Evolutionary conservation across 1,140 invertebrate genomes (phyloP).

Genomic region (Pseudomyrmex gracilis): DNA sequence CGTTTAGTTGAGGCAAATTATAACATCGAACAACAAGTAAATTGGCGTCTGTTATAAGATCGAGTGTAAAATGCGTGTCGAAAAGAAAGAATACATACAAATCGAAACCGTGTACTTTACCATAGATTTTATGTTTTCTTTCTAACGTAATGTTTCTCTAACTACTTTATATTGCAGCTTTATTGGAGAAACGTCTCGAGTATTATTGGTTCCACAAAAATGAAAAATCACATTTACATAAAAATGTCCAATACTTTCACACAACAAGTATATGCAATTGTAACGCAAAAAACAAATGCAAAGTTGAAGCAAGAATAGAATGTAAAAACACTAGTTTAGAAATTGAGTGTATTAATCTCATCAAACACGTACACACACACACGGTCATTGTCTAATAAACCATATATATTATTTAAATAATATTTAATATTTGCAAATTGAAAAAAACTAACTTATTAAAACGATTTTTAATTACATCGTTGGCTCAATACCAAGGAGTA

Average conservation of each 20-base stretch:
- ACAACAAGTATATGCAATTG: neutral
- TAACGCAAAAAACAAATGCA: neutral
- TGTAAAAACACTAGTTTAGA: neutral
- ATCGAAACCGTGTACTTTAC: neutral
- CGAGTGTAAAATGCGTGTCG: neutral
- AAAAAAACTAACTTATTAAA: neutral
- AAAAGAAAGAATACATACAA: neutral
- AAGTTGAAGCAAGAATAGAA: neutral
- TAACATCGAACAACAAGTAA: neutral
- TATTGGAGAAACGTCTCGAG: neutral
- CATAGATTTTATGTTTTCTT: slow-evolving; percentile 3
- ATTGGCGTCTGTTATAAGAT: slow-evolving; percentile 21
- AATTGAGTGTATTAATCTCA: slow-evolving; percentile 9
- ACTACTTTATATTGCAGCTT: neutral
- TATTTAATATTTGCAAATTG: neutral
- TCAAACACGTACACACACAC: neutral
- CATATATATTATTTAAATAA: no score
- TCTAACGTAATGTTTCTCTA: slow-evolving; percentile 15
- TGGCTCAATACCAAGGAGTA: neutral
- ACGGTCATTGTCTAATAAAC: neutral
- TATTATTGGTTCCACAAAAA: neutral
- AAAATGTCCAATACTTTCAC: slow-evolving; percentile 14
- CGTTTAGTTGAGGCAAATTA: neutral
- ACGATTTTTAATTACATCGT: no score
- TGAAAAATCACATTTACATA: neutral